Base-by-base conservation (phyloP, 1,140 invertebrate genomes). In the Drosophila pallidifrons region DNA sequence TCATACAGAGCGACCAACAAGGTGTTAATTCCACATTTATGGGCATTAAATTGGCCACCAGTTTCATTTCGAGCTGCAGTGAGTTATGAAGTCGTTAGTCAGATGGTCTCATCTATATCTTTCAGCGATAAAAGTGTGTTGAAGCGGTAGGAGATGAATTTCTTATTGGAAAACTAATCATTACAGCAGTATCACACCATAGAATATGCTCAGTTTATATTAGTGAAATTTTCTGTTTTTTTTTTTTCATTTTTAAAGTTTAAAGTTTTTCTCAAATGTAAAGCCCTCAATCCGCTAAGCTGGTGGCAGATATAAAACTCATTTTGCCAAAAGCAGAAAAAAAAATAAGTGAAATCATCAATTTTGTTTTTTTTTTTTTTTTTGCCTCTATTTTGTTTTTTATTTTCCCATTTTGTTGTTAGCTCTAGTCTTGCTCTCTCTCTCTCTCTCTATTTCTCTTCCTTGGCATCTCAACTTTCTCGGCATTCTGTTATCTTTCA, bases 331-430 rank as follows among this genome's bases (percentile, higher is more conserved):
- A 38, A 38, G 35, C 35, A 8, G n/a, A 4, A 32, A 32, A 32
- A 68, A 88, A 89, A 25, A 89, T 85, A 89, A 89, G 81, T 89
- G 75, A 89, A 89, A 89, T 89, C 85, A 89, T 89, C 85, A 87
- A 82, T 82, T 87, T 82, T 64, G 51, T 49, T 83, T 69, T 58
- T 79, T 61, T 20, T 4, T 25, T 25, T 25, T 61, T 20, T 4
- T 25, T 25, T 25, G 20, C 0, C 20, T 66, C 5, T 55, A 10
- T 30, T 59, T 15, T 35, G 45, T 49, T 4, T 65, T 57, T 15
- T 15, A 55, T 35, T 38, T 38, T 28, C 58, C 41, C 41, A 55
- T 67, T 60, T 73, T 61, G 32, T 41, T 38, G 5, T 16, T 13
- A 2, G 30, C 1, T 38, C 35, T 38, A 38, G 35, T 38, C 35